Base-by-base conservation (phyloP, 2,113 vertebrate species). In the Ahaetulla prasina region DNA sequence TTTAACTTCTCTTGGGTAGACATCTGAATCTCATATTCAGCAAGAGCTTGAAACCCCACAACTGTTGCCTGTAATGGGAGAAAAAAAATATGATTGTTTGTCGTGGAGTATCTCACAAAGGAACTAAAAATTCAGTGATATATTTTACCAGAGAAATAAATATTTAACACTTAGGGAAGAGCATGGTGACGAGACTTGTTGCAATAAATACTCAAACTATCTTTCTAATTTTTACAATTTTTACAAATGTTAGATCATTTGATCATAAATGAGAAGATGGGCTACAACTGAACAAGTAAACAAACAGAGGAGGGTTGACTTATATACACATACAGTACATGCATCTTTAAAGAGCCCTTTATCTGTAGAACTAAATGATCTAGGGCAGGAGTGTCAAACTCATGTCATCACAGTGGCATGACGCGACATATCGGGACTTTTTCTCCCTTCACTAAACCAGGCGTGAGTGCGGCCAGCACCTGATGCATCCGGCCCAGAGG, bases 1-100 rank as follows among this genome's bases (percentile, higher is more conserved):
- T 98, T 92, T 68, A 97, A 30, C 0, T 98, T 96, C 0, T 97
- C 39, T 50, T 96, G 92, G 2, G 86, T 30, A 0, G 97, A 95
- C 0, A 95, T 27, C 0, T 50, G 89, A 0, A 85, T 39, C 95
- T 98, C 98, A 94, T 98, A 99, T 74, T 98, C 97, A 30, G 98
- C 97, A 94, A 99, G 88, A 0, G 98, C 98, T 96, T 99, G 99
- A 97, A 99, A 99, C 43, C 98, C 98, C 93, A 98, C 94, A 54
- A 99, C 98, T 84, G 98, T 99, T 25, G 98, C 97, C 99, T 99
- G 94, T 2, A 94, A 89, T 4, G 49, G 54, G 91, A 92, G 30
- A 35, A 52, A 90, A 47, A 49, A 80, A 80, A 25, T 20, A 14
- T n/a, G 45, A 18, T 12, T 23, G 23, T 39, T 39, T 12, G 8